Conservation (phyloP, 1,140 invertebrate genomes). For the Drosophila funebris region DNA sequence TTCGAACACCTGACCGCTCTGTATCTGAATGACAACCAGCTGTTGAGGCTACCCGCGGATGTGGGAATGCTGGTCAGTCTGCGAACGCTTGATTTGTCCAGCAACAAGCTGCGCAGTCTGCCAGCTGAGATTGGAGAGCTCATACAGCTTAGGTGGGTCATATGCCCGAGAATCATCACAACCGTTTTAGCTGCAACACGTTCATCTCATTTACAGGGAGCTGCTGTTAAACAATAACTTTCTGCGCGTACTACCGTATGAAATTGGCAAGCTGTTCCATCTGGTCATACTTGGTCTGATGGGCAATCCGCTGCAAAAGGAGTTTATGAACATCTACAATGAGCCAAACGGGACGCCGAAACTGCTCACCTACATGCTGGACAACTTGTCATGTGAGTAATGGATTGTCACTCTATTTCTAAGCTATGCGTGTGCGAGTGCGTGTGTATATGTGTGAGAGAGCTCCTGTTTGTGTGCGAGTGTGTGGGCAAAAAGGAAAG, state of each 20-base stretch:
- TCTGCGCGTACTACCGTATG: constrained; percentile 96
- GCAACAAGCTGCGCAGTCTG: constrained; percentile 96
- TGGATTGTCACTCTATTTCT: constrained; percentile 19
- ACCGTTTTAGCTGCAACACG: background rate
- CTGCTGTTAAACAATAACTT: constrained; percentile 97
- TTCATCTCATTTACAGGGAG: constrained; percentile 88
- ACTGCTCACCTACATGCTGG: constrained; percentile 96
- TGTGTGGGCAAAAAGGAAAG: constrained; percentile 67
- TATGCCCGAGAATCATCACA: no score
- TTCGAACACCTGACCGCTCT: constrained; percentile 95
- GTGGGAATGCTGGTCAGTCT: constrained; percentile 93
- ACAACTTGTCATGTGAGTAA: constrained; percentile 95
- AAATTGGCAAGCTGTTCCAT: constrained; percentile 98
- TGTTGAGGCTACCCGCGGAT: constrained; percentile 94
- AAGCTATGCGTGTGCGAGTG: constrained; percentile 7
- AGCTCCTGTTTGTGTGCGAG: constrained; percentile 49
- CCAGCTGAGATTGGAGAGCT: constrained; percentile 98
- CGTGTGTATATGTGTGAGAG: constrained; percentile 5
- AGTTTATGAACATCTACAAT: constrained; percentile 95
- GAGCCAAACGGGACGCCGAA: constrained; percentile 97
- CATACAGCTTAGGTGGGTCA: constrained; percentile 91
- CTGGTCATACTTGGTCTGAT: constrained; percentile 94
- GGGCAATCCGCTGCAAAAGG: constrained; percentile 97
- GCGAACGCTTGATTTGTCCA: constrained; percentile 94
- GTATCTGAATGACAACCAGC: constrained; percentile 97